Evolutionary conservation across 2,888 invertebrate species (phyloP), one percentile per base, ranked within the genome.

Genomic region (Callosobruchus maculatus): DNA sequence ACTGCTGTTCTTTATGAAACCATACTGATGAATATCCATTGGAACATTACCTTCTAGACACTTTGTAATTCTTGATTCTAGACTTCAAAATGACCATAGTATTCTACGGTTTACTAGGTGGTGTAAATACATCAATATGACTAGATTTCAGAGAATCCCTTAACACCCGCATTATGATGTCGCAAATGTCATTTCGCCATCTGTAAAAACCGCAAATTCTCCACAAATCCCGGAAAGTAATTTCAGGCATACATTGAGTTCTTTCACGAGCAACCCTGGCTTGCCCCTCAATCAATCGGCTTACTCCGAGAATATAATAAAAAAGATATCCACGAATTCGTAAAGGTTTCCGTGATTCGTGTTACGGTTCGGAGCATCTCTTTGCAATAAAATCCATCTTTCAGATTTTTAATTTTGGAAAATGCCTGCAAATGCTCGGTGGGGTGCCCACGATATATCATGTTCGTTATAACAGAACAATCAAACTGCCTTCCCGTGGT

Each of bases 361-460:
- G 49, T 49, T 78, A 81, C 80, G 81, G 82, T 81, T 81, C 80
- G 79, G 77, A 76, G 78, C 77, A 30, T 30, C 77, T 80, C 80
- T 80, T 79, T 80, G 80, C 79, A 82, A 77, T 76, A 73, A 79
- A 79, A 81, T 80, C 79, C 81, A 80, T 83, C 80, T 81, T 80
- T 79, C 76, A 75, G 79, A 81, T 82, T 84, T 49, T 84, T 82
- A 84, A 83, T 83, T 82, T 81, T 77, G 78, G 81, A 81, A 82
- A 81, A 81, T 78, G 78, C 75, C 74, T 73, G 74, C 78, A 72
- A 74, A 74, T 13, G 30, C 30, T 30, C 30, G 30, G 30, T 30
- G 30, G 49, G 49, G 49, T 3, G 3, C 18, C 13, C 49, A 13
- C 3, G 49, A 49, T 49, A 49, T 49, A 49, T 49, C 49, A 49